Conservation (phyloP, 2,888 invertebrate species). For the Idaea biselata region DNA sequence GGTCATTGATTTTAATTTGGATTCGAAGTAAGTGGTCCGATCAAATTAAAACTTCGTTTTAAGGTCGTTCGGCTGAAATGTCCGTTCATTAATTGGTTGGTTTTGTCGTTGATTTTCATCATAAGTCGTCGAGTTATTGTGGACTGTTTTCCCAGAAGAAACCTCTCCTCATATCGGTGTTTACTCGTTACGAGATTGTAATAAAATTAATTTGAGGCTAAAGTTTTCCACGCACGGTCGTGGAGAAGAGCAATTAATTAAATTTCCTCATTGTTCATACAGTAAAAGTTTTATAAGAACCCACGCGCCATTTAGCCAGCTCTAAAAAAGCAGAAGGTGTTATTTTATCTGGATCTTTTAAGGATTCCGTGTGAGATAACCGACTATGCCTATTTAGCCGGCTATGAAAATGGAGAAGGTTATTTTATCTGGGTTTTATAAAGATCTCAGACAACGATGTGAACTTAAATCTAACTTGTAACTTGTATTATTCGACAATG, state of each 20-base stretch:
- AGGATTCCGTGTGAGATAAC: slow-evolving; percentile 10
- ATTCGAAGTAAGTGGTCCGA: no score
- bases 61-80: no score
- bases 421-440: not conserved
- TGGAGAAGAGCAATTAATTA: slow-evolving; percentile 25
- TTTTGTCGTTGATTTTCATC: not conserved
- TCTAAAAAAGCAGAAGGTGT: no score
- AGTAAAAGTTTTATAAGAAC: slow-evolving; percentile 18
- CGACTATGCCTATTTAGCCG: no score
- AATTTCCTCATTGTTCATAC: slow-evolving; percentile 24
- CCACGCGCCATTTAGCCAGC: not conserved
- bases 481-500: no score
- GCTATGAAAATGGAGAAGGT: no score
- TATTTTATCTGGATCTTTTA: not conserved
- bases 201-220: slow-evolving; percentile 9
- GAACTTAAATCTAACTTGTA: no score
- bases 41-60: no score
- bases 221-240: slow-evolving; percentile 14
- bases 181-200: not conserved
- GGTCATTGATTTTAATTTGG: no score
- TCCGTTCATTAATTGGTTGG: not conserved
- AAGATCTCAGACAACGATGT: slow-evolving; percentile 7
- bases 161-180: not conserved
- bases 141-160: not conserved
- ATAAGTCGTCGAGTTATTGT: not conserved